phyloP scores from a whole-genome alignment of 2,113 vertebrate genomes.

The Oreochromis tanganicae region DNA sequence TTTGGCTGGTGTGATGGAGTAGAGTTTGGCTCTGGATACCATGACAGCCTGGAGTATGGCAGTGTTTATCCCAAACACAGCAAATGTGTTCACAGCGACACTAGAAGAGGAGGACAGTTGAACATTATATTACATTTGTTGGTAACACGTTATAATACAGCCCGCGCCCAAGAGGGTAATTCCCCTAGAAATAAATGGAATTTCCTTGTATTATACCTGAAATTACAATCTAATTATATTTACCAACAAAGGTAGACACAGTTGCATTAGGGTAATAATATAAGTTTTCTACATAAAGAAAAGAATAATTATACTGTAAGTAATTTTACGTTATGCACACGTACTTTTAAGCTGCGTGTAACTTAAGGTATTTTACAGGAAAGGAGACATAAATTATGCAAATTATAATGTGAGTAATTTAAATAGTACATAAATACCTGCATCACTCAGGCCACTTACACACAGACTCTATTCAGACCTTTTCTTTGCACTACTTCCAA shows the following conservation, averaged over 20 bases:
- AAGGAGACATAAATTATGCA: not conserved
- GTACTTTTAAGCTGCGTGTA: not conserved
- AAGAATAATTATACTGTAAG: not conserved
- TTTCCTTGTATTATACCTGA: not conserved
- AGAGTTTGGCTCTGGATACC: conserved; percentile 63
- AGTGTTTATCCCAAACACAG: conserved; percentile 79
- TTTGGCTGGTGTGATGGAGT: conserved; percentile 57
- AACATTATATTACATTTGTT: not conserved
- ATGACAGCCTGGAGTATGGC: conserved; percentile 72
- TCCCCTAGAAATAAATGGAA: not conserved
- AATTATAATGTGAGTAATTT: not conserved
- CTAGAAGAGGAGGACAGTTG: conserved; percentile 52
- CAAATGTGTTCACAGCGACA: conserved; percentile 59
- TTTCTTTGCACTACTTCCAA: not conserved
- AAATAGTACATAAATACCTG: not conserved
- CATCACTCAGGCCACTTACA: rapidly evolving
- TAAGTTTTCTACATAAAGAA: not conserved
- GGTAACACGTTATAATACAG: not conserved
- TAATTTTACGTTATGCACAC: not conserved
- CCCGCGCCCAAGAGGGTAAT: rapidly evolving
- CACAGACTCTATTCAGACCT: not conserved
- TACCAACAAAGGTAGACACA: not conserved
- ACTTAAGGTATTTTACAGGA: not conserved
- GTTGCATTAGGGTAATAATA: not conserved
- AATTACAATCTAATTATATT: not conserved